Base-by-base conservation (phyloP, 2,888 invertebrate species). In the Drosophila ezoana region DNA sequence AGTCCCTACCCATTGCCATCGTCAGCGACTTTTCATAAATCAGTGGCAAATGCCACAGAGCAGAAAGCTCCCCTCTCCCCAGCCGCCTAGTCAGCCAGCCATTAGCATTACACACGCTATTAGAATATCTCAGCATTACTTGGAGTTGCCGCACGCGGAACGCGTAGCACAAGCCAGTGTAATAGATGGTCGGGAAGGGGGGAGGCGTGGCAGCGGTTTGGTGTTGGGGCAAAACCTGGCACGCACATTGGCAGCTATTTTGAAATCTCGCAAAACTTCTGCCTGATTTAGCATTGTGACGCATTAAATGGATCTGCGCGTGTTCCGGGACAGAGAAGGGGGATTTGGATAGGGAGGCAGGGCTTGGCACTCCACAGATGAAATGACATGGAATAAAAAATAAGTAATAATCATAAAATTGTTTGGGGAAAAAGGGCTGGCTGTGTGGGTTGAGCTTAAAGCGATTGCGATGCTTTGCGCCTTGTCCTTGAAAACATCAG, bases 51-150 rank as follows among this genome's bases (percentile, higher is more conserved):
- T 79, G 69, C 69, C 79, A 47, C 60, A 67, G 1, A 51, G 28
- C 54, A 48, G 51, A 54, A 14, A 70, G 51, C 33, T 11, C 47
- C 72, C 56, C 20, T 9, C 14, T 18, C 2, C 16, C 18, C 9
- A 16, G 0, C 40, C 13, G 11, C 18, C n/a, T 60, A 58, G 63
- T 33, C 60, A 64, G 79, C 11, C 70, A 63, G 73, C 80, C 79
- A 82, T 82, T 85, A 87, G 85, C 85, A 85, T 87, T 87, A 87
- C 82, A 85, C 86, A 79, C 70, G 86, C 88, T 79, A 85, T 85
- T 85, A 79, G 83, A 82, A 82, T 87, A 87, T 85, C 76, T 85
- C 83, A 67, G 83, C 70, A 79, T 87, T 82, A 81, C 81, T 76
- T 71, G 53, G 49, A 60, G 77, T 47, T 60, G 70, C 45, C 53